A percentile compares a stretch with the other conserved stretches of the same genome.
Conservation (phyloP, 2,113 vertebrate genomes). For the Natator depressus region DNA sequence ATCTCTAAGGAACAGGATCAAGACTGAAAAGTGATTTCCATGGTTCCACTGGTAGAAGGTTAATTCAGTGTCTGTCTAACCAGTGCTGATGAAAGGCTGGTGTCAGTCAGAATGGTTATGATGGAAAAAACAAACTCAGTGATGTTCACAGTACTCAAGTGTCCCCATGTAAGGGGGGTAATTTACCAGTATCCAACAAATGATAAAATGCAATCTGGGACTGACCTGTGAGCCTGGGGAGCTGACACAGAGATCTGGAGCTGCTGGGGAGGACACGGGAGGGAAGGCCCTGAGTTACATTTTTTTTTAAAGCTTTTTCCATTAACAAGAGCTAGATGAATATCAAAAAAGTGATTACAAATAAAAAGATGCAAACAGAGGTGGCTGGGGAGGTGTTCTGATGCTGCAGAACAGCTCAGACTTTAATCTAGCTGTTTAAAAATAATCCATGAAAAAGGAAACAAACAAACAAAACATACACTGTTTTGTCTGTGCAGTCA, state of each 20-base stretch:
- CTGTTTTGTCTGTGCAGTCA: not conserved
- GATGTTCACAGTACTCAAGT: not conserved
- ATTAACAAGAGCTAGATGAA: not conserved
- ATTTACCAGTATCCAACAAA: constrained; percentile 5
- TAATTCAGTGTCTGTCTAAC: constrained; percentile 32
- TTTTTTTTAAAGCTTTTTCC: too few relatives aligned
- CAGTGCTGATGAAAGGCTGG: constrained; percentile 4
- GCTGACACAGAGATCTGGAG: not conserved
- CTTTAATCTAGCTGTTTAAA: not conserved
- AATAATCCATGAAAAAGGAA: not conserved
- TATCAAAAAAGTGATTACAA: not conserved
- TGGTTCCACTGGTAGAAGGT: constrained; percentile 27
- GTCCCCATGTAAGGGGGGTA: not conserved
- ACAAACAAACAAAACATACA: not conserved
- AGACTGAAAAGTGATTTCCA: constrained; percentile 11
- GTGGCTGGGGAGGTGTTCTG: not conserved
- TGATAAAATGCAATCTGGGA: not conserved
- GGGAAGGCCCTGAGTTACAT: not conserved
- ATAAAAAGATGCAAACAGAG: not conserved
- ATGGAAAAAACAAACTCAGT: constrained; percentile 29
- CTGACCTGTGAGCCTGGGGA: not conserved
- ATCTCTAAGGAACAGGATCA: not conserved
- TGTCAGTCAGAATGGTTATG: constrained; percentile 1
- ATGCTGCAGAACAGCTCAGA: not conserved
- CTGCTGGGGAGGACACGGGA: too few relatives aligned